Evolutionary conservation across 2,888 invertebrate genomes (phyloP).

Genomic region (Drosophila anceps): DNA sequence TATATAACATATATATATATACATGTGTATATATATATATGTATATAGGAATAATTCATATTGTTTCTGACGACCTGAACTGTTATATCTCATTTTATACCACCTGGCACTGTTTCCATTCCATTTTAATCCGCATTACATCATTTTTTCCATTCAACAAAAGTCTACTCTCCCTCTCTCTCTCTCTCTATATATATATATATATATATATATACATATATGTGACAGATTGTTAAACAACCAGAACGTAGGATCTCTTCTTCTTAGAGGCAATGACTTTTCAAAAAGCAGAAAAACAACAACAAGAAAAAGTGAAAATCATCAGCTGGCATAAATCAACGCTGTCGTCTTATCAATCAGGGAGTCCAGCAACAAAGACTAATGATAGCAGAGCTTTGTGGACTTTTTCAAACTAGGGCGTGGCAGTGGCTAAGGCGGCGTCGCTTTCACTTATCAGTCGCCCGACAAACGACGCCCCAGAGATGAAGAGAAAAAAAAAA

Average conservation of each 20-base stretch:
- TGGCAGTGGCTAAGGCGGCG: slow-evolving; percentile 19
- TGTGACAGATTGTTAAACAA: slow-evolving; percentile 17
- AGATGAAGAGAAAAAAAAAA: neutral
- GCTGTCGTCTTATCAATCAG: slow-evolving; percentile 49
- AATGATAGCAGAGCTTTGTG: slow-evolving; percentile 48
- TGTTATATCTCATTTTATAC: neutral
- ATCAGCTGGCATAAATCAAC: slow-evolving; percentile 53
- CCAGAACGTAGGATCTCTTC: slow-evolving; percentile 22
- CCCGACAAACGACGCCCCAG: slow-evolving; percentile 16
- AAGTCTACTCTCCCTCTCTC: neutral
- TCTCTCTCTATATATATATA: too few relatives aligned
- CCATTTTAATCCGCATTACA: slow-evolving; percentile 1
- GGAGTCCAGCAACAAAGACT: slow-evolving; percentile 38
- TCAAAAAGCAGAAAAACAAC: slow-evolving; percentile 12
- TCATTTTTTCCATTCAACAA: neutral
- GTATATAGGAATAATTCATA: neutral
- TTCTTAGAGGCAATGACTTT: slow-evolving; percentile 44
- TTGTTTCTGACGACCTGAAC: too few relatives aligned
- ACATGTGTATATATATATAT: too few relatives aligned
- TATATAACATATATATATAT: neutral
- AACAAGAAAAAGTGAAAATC: slow-evolving; percentile 38
- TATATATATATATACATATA: neutral
- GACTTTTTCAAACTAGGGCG: slow-evolving; percentile 29
- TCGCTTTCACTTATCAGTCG: slow-evolving; percentile 46
- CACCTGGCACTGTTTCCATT: neutral